These are phyloP conservation scores for Salmo trutta DNA, from an alignment of 2,797 vertebrate genomes.

Conservation along the genomic window DNA sequence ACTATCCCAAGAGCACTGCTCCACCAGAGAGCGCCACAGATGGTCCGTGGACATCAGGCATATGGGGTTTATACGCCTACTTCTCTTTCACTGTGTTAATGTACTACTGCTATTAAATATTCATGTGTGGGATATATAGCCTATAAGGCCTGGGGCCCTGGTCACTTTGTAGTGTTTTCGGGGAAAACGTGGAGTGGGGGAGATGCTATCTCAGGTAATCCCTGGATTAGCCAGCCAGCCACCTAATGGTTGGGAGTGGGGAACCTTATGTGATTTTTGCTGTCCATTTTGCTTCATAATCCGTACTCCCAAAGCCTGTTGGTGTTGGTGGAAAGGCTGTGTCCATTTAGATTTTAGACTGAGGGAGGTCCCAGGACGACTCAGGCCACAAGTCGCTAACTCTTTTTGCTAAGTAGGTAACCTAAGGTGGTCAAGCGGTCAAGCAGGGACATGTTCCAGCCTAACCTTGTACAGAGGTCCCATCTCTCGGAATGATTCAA, in stretches of 20 bases:
- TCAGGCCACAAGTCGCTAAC: constrained; percentile 43
- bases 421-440: not conserved
- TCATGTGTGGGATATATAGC: constrained; percentile 81
- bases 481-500: not conserved
- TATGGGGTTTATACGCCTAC: constrained; percentile 61
- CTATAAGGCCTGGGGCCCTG: constrained; percentile 76
- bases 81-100: constrained; percentile 39
- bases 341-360: constrained; percentile 32
- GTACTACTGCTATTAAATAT: constrained; percentile 86
- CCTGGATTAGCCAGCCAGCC: constrained; percentile 88
- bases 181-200: constrained; percentile 81
- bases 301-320: constrained; percentile 31
- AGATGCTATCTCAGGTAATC: constrained; percentile 94
- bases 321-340: constrained; percentile 56
- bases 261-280: constrained; percentile 38
- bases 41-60: constrained; percentile 63
- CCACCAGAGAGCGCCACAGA: constrained; percentile 3
- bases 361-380: constrained; percentile 60
- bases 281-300: constrained; percentile 63
- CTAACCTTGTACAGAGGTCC: not conserved
- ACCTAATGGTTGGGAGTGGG: constrained; percentile 88
- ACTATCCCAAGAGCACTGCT: constrained; percentile 4
- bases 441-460: not conserved
- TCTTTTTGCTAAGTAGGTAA: not conserved
- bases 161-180: constrained; percentile 84